Evolutionary conservation across 2,888 invertebrate species (phyloP), one percentile per base, ranked within the genome.

Genomic region (Linnaemya tessellans): DNA sequence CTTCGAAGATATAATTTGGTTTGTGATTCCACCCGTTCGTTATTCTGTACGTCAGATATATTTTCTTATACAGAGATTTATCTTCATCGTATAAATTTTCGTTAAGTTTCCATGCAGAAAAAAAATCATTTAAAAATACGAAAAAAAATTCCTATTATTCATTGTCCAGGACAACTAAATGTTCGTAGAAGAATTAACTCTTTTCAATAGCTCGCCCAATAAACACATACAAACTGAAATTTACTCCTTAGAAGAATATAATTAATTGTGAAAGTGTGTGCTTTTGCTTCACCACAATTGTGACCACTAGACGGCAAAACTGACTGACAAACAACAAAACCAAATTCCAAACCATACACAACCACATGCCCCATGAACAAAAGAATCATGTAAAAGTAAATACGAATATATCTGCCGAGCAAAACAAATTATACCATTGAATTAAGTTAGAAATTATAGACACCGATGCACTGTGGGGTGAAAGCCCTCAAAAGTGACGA

Each of bases 211-310:
- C 18, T 25, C 25, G 43, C 41, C 20, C 11, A 41, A 22, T 25
- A 1, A 2, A 41, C 4, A 13, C 15, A 43, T 18, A 30, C 25
- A 11, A 49, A 41, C 22, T 7, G 43, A 43, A 67, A 25, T 20
- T 54, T 11, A 60, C 49, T 62, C 68, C 22, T 38, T 79, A 13
- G 30, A 43, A 35, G 13, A 70, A 79, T 43, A 43, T 30, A n/a
- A 41, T n/a, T 43, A 73, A 80, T 64, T 56, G 38, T 3, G 15
- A 20, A 70, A 79, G 54, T 30, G 25, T 54, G 41, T 70, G 22
- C n/a, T 20, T 60, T 78, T 8, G 13, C 49, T 35, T 60, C 67
- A 68, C 49, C 60, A 68, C 49, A 46, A 78, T 68, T 68, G 35
- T 60, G n/a, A 18, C 65, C 78, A 68, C 67, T 30, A 67, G 35